A percentile compares a stretch with the other conserved stretches of the same genome.
These are phyloP conservation scores for Notodonta ziczac DNA, from an alignment of 2,888 invertebrate species.

Conservation along the genomic window DNA sequence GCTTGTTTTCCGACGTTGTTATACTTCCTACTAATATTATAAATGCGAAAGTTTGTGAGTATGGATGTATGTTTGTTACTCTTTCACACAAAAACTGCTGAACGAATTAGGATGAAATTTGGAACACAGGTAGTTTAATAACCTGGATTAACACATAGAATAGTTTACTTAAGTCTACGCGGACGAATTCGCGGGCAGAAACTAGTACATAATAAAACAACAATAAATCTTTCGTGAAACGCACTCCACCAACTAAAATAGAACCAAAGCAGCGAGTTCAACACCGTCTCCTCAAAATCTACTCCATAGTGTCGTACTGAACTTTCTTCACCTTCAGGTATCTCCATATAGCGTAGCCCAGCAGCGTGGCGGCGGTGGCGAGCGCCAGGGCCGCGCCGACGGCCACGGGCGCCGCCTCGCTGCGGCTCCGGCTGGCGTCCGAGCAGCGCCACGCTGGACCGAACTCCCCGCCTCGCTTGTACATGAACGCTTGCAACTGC, in stretches of 20 bases:
- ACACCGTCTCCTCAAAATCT: constrained; percentile 26
- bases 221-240: too few relatives aligned
- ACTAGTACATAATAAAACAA: too few relatives aligned
- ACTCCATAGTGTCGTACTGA: constrained; percentile 96
- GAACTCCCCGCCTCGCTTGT: constrained; percentile 89
- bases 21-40: too few relatives aligned
- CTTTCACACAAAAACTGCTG: too few relatives aligned
- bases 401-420: constrained; percentile 92
- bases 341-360: constrained; percentile 93
- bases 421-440: constrained; percentile 78
- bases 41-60: too few relatives aligned
- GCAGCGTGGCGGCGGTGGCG: constrained; percentile 91
- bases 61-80: too few relatives aligned
- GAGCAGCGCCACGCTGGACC: constrained; percentile 89
- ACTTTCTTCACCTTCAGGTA: constrained; percentile 95
- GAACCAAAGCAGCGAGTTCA: background rate
- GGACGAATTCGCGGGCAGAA: too few relatives aligned
- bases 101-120: too few relatives aligned
- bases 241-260: background rate
- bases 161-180: too few relatives aligned
- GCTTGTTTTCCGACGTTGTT: too few relatives aligned
- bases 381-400: constrained; percentile 92
- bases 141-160: too few relatives aligned
- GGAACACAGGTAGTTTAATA: too few relatives aligned
- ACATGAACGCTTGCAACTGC: constrained; percentile 95